Evolutionary conservation across 1,140 invertebrate species (phyloP).

Genomic region (Parasteatoda tepidariorum): DNA sequence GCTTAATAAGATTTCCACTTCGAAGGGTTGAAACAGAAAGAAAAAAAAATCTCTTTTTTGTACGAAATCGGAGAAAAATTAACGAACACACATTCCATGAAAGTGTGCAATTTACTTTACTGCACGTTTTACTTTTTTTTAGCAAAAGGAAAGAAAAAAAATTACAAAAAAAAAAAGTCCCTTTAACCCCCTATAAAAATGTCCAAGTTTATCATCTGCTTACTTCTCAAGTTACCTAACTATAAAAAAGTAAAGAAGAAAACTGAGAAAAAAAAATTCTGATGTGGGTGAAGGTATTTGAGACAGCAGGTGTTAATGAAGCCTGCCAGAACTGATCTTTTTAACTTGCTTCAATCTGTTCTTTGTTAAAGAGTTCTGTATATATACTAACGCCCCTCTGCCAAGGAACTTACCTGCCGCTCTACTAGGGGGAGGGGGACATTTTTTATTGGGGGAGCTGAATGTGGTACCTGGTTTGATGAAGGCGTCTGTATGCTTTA

Average conservation of each 20-base stretch:
- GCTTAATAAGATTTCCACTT: too few species aligned
- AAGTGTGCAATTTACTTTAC: slow-evolving; percentile 36
- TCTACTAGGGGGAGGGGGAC: not conserved
- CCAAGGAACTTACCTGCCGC: slow-evolving; percentile 15
- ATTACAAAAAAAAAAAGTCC: not conserved
- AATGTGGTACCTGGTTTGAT: slow-evolving; percentile 2
- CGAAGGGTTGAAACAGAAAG: not conserved
- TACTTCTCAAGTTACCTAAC: slow-evolving; percentile 2
- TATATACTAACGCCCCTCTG: slow-evolving; percentile 9
- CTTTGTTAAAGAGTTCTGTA: slow-evolving; percentile 20
- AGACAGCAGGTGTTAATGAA: slow-evolving; percentile 45
- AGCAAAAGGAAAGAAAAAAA: not conserved
- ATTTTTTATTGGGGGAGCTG: not conserved
- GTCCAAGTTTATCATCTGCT: slow-evolving; percentile 19
- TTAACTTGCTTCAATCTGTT: slow-evolving; percentile 39
- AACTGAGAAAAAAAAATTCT: slow-evolving; percentile 25
- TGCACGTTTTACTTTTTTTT: slow-evolving; percentile 18
- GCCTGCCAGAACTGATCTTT: slow-evolving; percentile 49
- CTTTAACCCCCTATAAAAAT: not conserved
- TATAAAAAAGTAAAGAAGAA: not conserved
- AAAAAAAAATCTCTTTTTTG: slow-evolving; percentile 2
- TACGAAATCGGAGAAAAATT: too few species aligned
- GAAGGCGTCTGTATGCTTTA: not conserved
- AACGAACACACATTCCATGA: too few species aligned
- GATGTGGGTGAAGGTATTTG: slow-evolving; percentile 49